Evolutionary conservation across 2,888 invertebrate species (phyloP).

Genomic region (Stictocephala bisonia): DNA sequence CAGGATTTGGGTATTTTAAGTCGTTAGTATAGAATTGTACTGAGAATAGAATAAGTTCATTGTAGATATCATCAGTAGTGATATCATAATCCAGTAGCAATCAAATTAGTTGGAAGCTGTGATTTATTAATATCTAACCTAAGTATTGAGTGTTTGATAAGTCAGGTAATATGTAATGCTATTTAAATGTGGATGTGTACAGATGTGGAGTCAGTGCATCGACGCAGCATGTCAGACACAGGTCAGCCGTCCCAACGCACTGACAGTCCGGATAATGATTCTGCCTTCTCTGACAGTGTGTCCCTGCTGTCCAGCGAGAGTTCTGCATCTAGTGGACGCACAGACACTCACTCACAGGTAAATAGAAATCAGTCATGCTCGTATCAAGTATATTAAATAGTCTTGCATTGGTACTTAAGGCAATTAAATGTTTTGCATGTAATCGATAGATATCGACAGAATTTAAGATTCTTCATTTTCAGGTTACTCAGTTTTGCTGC

Average conservation of each 20-base stretch:
- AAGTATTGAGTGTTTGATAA: slow-evolving; percentile 60
- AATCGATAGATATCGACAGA: too few relatives aligned
- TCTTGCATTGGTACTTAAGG: too few relatives aligned
- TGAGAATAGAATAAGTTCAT: too few relatives aligned
- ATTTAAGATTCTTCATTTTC: too few relatives aligned
- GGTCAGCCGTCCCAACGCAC: slow-evolving; percentile 70
- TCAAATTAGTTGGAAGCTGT: too few relatives aligned
- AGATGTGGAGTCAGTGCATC: slow-evolving; percentile 61
- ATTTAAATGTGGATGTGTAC: slow-evolving; percentile 40
- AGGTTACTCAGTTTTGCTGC: too few relatives aligned
- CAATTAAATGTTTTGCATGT: too few relatives aligned
- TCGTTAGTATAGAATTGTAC: slow-evolving; percentile 53
- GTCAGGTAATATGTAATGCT: background rate
- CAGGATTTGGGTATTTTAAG: background rate
- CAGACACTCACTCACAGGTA: slow-evolving; percentile 63
- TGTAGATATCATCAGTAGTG: too few relatives aligned
- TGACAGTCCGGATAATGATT: slow-evolving; percentile 97
- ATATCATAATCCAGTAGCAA: too few relatives aligned
- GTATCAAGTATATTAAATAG: too few relatives aligned
- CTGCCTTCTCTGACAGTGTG: slow-evolving; percentile 97
- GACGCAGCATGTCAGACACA: slow-evolving; percentile 65
- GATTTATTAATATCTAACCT: slow-evolving; percentile 57
- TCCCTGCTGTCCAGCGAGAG: slow-evolving; percentile 94
- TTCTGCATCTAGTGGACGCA: slow-evolving; percentile 89
- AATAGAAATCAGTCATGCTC: too few relatives aligned